phyloP scores from a whole-genome alignment of 2,888 invertebrate species.

The Drymonia ruficornis region DNA sequence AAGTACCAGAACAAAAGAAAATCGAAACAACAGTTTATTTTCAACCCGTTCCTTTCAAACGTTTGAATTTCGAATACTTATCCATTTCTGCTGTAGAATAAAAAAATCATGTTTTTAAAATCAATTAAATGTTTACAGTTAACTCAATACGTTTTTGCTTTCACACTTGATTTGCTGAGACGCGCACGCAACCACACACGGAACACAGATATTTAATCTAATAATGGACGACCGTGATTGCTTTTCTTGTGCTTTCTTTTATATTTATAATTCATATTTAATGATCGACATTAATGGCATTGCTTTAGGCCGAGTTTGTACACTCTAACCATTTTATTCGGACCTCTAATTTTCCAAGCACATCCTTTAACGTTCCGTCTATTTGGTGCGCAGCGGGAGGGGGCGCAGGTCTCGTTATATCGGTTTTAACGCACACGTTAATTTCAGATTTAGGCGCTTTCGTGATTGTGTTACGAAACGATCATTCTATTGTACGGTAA shows the following conservation, averaged over 20 bases:
- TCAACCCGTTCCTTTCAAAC: too few relatives aligned
- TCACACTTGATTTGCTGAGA: conserved; percentile 18
- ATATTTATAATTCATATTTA: conserved; percentile 84
- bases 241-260: conserved; percentile 81
- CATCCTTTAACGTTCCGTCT: conserved; percentile 25
- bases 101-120: neutral
- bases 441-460: conserved; percentile 81
- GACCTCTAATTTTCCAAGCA: conserved; percentile 49
- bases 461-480: conserved; percentile 75
- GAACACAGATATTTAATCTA: conserved; percentile 75
- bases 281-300: conserved; percentile 82
- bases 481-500: conserved; percentile 68
- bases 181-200: conserved; percentile 38
- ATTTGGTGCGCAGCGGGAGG: conserved; percentile 25
- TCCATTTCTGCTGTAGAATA: too few relatives aligned
- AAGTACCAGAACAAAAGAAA: too few relatives aligned
- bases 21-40: too few relatives aligned
- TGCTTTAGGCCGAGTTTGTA: conserved; percentile 67
- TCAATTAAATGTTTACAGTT: neutral
- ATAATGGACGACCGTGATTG: conserved; percentile 76
- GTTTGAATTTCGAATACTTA: too few relatives aligned
- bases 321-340: conserved; percentile 45
- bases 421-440: conserved; percentile 74
- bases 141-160: neutral
- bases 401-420: conserved; percentile 32